Conservation (phyloP, 2,113 vertebrate genomes). For the Sapajus apella region DNA sequence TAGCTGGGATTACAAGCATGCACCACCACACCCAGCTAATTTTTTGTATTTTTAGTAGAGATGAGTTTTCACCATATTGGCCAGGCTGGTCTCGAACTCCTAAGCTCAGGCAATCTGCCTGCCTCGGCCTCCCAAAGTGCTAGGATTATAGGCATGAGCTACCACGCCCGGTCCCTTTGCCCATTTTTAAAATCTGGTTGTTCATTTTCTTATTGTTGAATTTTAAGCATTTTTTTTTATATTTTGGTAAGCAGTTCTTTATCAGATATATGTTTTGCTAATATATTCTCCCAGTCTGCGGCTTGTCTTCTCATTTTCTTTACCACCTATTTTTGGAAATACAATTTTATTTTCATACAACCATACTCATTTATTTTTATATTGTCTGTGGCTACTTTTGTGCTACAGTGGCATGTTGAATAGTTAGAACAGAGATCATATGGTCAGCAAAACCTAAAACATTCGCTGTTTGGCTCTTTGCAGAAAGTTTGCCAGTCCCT, state of each 20-base stretch:
- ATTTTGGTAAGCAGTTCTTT: background rate
- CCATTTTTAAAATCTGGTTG: background rate
- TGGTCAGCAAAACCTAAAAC: background rate
- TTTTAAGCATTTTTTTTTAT: background rate
- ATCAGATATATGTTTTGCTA: background rate
- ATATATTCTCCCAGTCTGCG: background rate
- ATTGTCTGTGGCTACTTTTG: background rate
- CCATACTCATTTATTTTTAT: background rate
- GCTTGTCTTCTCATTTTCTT: constrained; percentile 16
- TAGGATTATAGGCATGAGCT: too few relatives aligned
- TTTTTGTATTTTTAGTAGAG: too few relatives aligned
- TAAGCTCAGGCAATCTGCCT: background rate
- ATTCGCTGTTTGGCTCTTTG: background rate
- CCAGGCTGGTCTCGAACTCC: background rate
- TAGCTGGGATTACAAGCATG: background rate
- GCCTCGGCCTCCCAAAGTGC: background rate
- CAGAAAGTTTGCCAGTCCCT: background rate
- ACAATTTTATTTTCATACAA: background rate
- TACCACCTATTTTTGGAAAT: background rate
- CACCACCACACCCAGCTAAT: too few relatives aligned
- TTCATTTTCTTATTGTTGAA: background rate
- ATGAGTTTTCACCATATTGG: background rate
- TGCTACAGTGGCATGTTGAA: background rate
- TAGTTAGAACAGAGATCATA: background rate
- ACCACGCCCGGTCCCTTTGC: background rate